Conservation (phyloP, 2,888 invertebrate species). For the Drosophila aldrichi region DNA sequence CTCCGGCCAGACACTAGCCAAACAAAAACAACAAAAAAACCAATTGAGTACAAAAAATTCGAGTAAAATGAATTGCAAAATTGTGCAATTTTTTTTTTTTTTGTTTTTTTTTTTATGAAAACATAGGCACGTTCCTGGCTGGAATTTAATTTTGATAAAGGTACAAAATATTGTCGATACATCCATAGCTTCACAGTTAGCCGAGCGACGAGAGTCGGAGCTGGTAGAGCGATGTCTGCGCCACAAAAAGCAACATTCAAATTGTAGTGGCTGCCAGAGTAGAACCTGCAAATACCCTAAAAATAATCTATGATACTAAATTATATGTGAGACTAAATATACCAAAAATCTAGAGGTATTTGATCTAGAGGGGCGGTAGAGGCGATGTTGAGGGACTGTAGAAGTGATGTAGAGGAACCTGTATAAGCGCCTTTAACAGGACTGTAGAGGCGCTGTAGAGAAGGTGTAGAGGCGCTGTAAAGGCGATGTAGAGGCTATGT, state of each 20-base stretch:
- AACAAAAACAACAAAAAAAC: slow-evolving; percentile 24
- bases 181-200: slow-evolving; percentile 39
- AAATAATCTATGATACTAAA: too few relatives aligned
- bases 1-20: slow-evolving; percentile 7
- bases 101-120: slow-evolving; percentile 33
- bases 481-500: too few relatives aligned
- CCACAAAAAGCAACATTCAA: background rate
- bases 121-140: slow-evolving; percentile 55
- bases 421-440: too few relatives aligned
- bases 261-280: background rate
- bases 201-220: slow-evolving; percentile 15
- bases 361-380: too few relatives aligned
- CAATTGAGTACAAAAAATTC: slow-evolving; percentile 9
- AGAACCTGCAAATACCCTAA: slow-evolving; percentile 19
- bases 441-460: too few relatives aligned
- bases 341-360: too few relatives aligned
- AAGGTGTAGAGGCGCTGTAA: too few relatives aligned
- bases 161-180: slow-evolving; percentile 80
- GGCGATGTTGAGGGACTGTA: too few relatives aligned
- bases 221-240: slow-evolving; percentile 20
- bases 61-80: slow-evolving; percentile 13
- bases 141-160: slow-evolving; percentile 82
- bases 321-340: too few relatives aligned
- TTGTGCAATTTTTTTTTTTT: slow-evolving; percentile 16
- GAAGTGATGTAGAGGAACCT: too few relatives aligned